phyloP scores from a whole-genome alignment of 2,797 vertebrate species.

The Bradypodion ventrale region DNA sequence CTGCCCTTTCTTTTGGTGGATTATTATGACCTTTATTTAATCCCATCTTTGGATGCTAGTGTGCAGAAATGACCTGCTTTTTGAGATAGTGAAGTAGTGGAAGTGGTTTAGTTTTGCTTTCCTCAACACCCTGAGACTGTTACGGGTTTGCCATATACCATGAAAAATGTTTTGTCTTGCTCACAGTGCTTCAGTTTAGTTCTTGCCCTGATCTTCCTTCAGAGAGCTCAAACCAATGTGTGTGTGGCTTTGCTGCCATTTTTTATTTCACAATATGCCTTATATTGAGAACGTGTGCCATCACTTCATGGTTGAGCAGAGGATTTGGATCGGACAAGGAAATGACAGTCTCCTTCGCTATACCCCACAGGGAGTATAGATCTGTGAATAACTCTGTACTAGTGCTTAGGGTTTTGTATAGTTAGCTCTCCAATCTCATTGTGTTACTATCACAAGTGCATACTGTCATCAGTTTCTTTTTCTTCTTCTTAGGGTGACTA shows the following conservation, averaged over 20 bases:
- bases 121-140: too few relatives aligned
- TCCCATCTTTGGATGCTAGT: background rate
- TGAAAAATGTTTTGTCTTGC: background rate
- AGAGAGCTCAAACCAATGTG: background rate
- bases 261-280: background rate
- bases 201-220: background rate
- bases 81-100: background rate
- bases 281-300: background rate
- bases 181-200: background rate
- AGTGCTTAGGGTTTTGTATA: background rate
- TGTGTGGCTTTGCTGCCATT: background rate
- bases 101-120: background rate
- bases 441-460: background rate
- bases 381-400: background rate
- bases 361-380: too few relatives aligned
- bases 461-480: slow-evolving; percentile 8
- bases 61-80: too few relatives aligned
- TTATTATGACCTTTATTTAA: background rate
- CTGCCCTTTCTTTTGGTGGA: background rate
- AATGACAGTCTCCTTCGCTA: background rate
- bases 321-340: background rate
- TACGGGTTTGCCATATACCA: background rate
- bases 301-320: background rate
- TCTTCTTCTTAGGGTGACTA: slow-evolving; percentile 86
- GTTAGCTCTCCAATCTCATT: slow-evolving; percentile 13